A percentile compares a stretch with the other conserved stretches of the same genome.
These are phyloP conservation scores for Labeo catla DNA, from an alignment of 2,113 vertebrate species.

Conservation along the genomic window DNA sequence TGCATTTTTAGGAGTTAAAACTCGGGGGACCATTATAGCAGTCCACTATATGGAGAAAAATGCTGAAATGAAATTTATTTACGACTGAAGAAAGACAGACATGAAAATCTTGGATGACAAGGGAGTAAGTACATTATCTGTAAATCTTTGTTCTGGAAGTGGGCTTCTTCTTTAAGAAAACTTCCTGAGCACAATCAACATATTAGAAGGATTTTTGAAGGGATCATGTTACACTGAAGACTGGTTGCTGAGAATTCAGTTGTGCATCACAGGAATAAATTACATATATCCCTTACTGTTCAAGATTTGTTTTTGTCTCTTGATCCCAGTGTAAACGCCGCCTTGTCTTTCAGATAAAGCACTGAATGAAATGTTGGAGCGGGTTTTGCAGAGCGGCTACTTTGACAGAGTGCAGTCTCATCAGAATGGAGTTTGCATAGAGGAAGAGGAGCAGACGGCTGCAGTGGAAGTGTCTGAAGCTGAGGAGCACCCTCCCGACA, in stretches of 20 bases:
- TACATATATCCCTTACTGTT: too few species aligned
- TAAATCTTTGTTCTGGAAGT: too few species aligned
- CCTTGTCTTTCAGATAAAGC: slow-evolving; percentile 82
- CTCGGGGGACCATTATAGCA: too few species aligned
- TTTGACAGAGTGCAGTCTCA: slow-evolving; percentile 90
- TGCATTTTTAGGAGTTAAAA: too few species aligned
- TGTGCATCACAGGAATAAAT: background rate
- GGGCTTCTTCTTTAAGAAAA: too few species aligned
- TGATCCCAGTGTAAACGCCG: background rate
- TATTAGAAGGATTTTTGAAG: background rate
- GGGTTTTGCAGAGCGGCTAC: slow-evolving; percentile 90
- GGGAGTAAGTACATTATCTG: too few species aligned
- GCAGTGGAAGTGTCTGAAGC: slow-evolving; percentile 72
- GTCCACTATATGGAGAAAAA: too few species aligned
- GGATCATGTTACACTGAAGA: background rate
- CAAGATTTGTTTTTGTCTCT: too few species aligned
- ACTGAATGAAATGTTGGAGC: slow-evolving; percentile 89
- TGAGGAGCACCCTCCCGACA: slow-evolving; percentile 83
- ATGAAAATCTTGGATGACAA: too few species aligned
- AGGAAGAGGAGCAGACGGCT: slow-evolving; percentile 79
- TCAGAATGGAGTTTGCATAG: slow-evolving; percentile 91
- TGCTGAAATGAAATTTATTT: too few species aligned
- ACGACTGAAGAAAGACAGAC: too few species aligned
- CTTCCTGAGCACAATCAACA: background rate
- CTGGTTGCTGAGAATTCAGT: background rate